Base-by-base conservation (phyloP, 1,140 invertebrate species). In the Lucilia cuprina region DNA sequence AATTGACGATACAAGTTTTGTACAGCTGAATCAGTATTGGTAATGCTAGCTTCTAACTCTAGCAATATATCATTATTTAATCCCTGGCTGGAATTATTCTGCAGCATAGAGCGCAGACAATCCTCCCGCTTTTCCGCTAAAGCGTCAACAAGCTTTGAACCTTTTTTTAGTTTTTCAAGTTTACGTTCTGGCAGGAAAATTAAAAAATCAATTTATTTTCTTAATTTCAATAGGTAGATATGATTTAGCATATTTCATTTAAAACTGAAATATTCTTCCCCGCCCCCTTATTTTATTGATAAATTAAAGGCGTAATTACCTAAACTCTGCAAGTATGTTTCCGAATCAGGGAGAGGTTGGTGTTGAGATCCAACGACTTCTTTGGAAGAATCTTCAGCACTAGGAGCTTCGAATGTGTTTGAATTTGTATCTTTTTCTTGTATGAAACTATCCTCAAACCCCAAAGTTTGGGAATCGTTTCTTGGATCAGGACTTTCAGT, bases 361-460 rank as follows among this genome's bases (percentile, higher is more conserved):
- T 78, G 65, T 17, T 78, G 35, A 4, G 17, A 21, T 2, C 25
- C 8, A 5, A 9, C n/a, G 65, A 7, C 65, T 70, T 70, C 65
- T 19, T 60, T 60, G 13, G 10, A 19, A 9, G 21, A 5, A 9
- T 14, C 14, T 49, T 83, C 41, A 19, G 19, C 74, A 34, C 21
- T 47, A 13, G 7, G 75, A 47, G 34, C 70, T 30, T n/a, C 65
- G n/a, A 70, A 25, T 70, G 19, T 85, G 35, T 47, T 80, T 19
- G 82, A 70, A 80, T 35, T 82, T 60, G 21, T 83, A 21, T 47
- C 65, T 25, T 30, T 30, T 30, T 25, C 55, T 2, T 84, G 83
- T 83, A 60, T 87, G 85, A 93, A 93, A 89, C 93, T 92, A 85
- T 93, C 92, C 87, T 93, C 92, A 77, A 93, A 93, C 74, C 84